These are phyloP conservation scores for Ennomos quercinarius DNA, from an alignment of 2,888 invertebrate genomes.

Conservation along the genomic window DNA sequence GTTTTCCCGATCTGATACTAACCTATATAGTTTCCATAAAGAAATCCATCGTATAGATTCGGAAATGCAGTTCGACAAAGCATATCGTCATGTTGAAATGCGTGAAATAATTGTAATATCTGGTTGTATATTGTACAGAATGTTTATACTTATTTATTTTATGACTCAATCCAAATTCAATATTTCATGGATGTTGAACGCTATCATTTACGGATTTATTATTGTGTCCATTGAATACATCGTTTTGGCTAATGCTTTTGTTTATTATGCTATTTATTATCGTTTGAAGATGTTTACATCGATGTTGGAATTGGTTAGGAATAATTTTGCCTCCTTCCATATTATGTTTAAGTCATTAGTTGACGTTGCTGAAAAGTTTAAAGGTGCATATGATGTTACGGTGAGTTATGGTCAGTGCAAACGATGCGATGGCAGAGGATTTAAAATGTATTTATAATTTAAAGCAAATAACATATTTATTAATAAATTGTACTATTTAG, in stretches of 20 bases:
- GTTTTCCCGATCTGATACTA: background rate
- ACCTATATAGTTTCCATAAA: background rate
- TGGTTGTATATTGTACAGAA: background rate
- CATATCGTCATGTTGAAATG: background rate
- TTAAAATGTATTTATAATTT: too few species aligned
- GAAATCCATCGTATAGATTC: background rate
- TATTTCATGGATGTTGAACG: background rate
- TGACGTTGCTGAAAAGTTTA: background rate
- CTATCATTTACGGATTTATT: background rate
- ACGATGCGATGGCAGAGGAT: too few species aligned
- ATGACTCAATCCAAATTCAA: too few species aligned
- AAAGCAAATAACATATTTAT: too few species aligned
- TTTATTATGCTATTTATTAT: background rate
- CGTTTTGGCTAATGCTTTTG: background rate
- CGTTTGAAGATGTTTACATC: background rate
- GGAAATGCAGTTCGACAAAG: background rate
- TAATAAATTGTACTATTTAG: too few species aligned
- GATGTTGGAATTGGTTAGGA: background rate
- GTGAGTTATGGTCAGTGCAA: background rate
- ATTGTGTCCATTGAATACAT: background rate
- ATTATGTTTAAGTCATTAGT: background rate
- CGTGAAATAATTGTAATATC: background rate
- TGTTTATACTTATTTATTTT: background rate
- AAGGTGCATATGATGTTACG: background rate
- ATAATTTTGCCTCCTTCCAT: background rate